Evolutionary conservation across 1,140 invertebrate species (phyloP).

Genomic region (Halyomorpha halys): DNA sequence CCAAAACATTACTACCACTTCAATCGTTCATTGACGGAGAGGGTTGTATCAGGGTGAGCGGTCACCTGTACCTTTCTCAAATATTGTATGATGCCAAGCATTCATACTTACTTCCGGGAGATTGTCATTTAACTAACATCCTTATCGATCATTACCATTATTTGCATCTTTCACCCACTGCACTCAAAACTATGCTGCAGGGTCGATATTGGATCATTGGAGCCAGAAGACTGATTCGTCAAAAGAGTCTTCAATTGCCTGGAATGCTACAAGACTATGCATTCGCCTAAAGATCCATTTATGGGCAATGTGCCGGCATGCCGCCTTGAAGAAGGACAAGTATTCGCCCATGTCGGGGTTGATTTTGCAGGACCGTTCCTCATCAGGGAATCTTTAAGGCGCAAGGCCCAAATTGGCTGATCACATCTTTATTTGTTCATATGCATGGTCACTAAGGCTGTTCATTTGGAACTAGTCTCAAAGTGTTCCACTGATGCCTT

Average conservation of each 20-base stretch:
- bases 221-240: not conserved
- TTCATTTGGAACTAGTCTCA: not conserved
- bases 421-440: not conserved
- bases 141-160: not conserved
- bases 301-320: not conserved
- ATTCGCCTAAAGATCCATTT: not conserved
- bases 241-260: not conserved
- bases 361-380: too few relatives aligned
- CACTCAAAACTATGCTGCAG: not conserved
- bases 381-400: not conserved
- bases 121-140: not conserved
- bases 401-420: not conserved
- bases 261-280: not conserved
- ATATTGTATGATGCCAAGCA: not conserved
- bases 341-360: not conserved
- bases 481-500: conserved; percentile 37
- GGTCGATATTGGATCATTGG: not conserved
- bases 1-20: not conserved
- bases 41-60: not conserved
- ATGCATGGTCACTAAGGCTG: not conserved
- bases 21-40: too few relatives aligned
- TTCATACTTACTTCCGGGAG: not conserved
- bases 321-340: not conserved
- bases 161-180: not conserved
- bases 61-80: not conserved